Base-by-base conservation (phyloP, 2,113 vertebrate genomes). In the Macrotus californicus region DNA sequence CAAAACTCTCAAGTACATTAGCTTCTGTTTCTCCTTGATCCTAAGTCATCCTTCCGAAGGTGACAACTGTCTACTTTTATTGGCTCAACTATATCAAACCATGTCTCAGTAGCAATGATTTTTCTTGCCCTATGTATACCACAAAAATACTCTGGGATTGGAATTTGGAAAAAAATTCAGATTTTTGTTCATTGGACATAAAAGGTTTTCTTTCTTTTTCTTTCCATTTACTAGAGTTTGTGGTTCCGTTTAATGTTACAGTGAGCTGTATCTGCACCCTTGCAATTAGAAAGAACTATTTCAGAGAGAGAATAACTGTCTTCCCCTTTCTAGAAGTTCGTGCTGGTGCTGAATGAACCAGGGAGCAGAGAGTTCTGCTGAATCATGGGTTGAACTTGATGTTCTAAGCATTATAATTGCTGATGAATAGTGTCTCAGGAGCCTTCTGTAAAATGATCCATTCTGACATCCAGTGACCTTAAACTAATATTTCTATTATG, bases 401-500 rank as follows among this genome's bases (percentile, higher is more conserved):
- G 89, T 91, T 92, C 56, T 84, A 86, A 94, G 94, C 83, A 89
- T 85, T 92, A 81, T 83, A 94, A 89, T 96, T 97, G 97, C 83
- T 95, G 96, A 95, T 93, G 94, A 96, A 91, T 81, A 56, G 50
- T 81, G 70, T 88, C 95, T 94, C 88, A 43, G n/a, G 87, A 91
- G 96, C 75, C 72, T 94, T 89, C 43, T 96, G 24, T 94, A 90
- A 95, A 96, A 96, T 93, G 96, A 97, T 93, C 96, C 87, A 77
- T 93, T 94, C 96, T 96, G 96, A 94, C 95, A 96, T 96, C 56
- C 89, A 91, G 88, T 97, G 96, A 98, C 96, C 97, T 96, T 97
- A 96, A 97, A 97, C 96, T 96, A 96, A 98, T 97, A 97, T 97
- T 97, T 97, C 94, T 97, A 80, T 98, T 95, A 98, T 94, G 83